Percentiles rank a stretch among this genome's conserved stretches.
Evolutionary conservation across 2,113 vertebrate genomes (phyloP).

Genomic region (Microcebus ravelobensis): DNA sequence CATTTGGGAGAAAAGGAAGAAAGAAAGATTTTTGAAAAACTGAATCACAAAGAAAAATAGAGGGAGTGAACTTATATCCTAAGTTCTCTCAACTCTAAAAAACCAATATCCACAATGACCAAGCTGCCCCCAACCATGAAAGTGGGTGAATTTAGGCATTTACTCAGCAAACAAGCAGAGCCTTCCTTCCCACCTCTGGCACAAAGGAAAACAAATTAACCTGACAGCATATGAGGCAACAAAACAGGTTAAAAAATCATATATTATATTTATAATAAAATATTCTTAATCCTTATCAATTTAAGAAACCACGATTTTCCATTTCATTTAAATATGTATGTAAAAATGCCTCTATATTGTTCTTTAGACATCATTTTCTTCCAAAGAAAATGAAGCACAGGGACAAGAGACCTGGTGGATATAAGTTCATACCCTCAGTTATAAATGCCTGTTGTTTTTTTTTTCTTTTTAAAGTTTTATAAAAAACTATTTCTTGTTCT

Average conservation of each 20-base stretch:
- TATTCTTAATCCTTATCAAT: slow-evolving; percentile 85
- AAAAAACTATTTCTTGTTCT: slow-evolving; percentile 90
- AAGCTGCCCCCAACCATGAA: slow-evolving; percentile 57
- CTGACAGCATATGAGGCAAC: slow-evolving; percentile 73
- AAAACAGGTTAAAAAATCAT: slow-evolving; percentile 81
- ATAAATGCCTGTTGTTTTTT: slow-evolving; percentile 82
- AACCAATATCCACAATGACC: slow-evolving; percentile 67
- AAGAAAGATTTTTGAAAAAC: slow-evolving; percentile 78
- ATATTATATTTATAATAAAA: slow-evolving; percentile 87
- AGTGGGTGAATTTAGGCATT: not conserved
- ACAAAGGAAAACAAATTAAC: slow-evolving; percentile 63
- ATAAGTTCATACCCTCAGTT: slow-evolving; percentile 85
- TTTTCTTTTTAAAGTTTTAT: slow-evolving; percentile 82
- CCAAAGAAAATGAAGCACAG: slow-evolving; percentile 73
- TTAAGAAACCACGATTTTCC: slow-evolving; percentile 86
- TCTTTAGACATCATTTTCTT: slow-evolving; percentile 83
- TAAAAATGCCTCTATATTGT: slow-evolving; percentile 85
- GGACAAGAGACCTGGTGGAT: slow-evolving; percentile 85
- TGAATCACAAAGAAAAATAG: slow-evolving; percentile 83
- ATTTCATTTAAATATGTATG: slow-evolving; percentile 81
- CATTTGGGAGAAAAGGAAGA: slow-evolving; percentile 78
- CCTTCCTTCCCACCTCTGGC: slow-evolving; percentile 34
- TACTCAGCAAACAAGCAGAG: not conserved
- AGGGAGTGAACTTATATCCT: slow-evolving; percentile 81
- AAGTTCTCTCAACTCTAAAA: slow-evolving; percentile 76